phyloP scores from a whole-genome alignment of 64 coral and sea anemone genomes.

The Dendronephthya gigantea region DNA sequence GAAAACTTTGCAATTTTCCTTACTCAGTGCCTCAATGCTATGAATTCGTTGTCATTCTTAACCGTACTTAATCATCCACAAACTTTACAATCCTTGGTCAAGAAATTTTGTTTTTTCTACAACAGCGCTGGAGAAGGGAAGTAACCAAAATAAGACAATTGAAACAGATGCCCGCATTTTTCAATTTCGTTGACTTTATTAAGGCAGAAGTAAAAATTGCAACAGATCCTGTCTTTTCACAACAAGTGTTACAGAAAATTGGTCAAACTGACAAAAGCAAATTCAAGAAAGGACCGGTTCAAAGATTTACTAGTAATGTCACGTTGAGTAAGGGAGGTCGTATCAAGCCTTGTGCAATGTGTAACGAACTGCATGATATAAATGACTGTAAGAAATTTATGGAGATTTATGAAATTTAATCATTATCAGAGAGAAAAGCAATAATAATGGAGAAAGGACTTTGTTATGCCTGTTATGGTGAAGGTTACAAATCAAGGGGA shows the following conservation, averaged over 20 bases:
- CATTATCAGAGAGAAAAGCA: slow-evolving; percentile 23
- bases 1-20: too few species aligned
- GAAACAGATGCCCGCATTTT: slow-evolving; percentile 14
- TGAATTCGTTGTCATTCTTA: too few species aligned
- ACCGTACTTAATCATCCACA: too few species aligned
- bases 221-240: slow-evolving; percentile 42
- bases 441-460: slow-evolving; percentile 38
- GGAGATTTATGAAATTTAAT: slow-evolving; percentile 21
- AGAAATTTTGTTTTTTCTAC: too few species aligned
- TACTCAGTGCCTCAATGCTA: too few species aligned
- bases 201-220: slow-evolving; percentile 36
- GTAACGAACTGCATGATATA: slow-evolving; percentile 32
- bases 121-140: too few species aligned
- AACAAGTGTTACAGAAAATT: slow-evolving; percentile 15
- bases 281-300: background rate
- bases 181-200: slow-evolving; percentile 12
- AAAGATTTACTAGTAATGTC: too few species aligned
- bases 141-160: too few species aligned
- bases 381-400: slow-evolving; percentile 27
- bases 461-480: slow-evolving; percentile 33
- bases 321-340: background rate
- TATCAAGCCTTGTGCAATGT: background rate
- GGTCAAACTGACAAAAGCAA: background rate
- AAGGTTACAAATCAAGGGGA: slow-evolving; percentile 30
- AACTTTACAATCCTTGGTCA: too few species aligned